Evolutionary conservation across 2,113 vertebrate species (phyloP).

Genomic region (Hystrix cristata): DNA sequence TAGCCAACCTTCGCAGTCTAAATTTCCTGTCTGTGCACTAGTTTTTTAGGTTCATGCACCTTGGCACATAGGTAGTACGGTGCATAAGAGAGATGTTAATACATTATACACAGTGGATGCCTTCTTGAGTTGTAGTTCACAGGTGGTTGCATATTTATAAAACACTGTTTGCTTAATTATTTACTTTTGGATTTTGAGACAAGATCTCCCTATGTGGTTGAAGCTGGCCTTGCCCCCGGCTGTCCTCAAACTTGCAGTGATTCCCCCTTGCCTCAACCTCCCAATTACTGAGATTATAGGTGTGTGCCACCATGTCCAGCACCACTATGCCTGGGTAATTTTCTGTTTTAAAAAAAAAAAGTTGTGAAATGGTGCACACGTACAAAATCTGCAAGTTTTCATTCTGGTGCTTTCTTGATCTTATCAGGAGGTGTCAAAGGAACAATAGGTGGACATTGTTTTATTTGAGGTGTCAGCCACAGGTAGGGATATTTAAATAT

Average conservation of each 20-base stretch:
- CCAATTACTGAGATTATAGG: neutral
- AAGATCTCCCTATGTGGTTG: neutral
- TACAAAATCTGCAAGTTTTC: neutral
- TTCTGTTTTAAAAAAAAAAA: neutral
- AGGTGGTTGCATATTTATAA: neutral
- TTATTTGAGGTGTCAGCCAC: neutral
- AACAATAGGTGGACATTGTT: neutral
- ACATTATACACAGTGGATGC: neutral
- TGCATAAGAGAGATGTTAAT: neutral
- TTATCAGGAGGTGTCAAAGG: neutral
- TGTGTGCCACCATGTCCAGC: neutral
- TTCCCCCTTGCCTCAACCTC: neutral
- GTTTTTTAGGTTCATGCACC: neutral
- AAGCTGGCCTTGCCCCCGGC: neutral
- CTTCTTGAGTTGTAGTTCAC: neutral
- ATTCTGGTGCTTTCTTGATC: neutral
- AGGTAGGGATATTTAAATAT: neutral
- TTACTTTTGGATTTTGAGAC: neutral
- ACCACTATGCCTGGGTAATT: neutral
- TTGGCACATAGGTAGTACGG: neutral
- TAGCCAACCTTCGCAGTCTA: neutral
- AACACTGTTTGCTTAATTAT: neutral
- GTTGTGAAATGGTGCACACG: neutral
- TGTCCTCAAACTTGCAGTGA: neutral
- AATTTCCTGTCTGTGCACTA: neutral